Evolutionary conservation across 2,888 invertebrate genomes (phyloP), one percentile per base, ranked within the genome.

Genomic region (Acleris emargana): DNA sequence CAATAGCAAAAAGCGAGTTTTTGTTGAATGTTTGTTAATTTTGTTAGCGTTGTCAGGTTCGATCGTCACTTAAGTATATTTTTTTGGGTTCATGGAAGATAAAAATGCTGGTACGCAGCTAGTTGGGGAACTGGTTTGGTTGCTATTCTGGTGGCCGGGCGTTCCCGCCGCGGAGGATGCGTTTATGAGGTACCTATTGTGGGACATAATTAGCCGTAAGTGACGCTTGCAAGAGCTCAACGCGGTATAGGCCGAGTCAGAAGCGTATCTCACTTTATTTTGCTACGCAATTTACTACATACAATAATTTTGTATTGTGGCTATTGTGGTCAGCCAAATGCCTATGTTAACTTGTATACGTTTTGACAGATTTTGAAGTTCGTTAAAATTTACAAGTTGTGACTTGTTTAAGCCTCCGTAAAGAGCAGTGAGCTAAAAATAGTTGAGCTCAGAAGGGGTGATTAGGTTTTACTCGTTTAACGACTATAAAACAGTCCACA

Each of bases 91-190:
- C 64, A 45, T 55, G 62, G 62, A 54, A 55, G 68, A 72, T 75
- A 73, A 75, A 78, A 75, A 64, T 52, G 59, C 28, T 32, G 42
- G 51, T 64, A 58, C 47, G 50, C 20, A 28, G 58, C 49, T 63
- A 64, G 69, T 68, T 59, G 67, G 58, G 51, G 64, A 80, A 81
- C 82, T 64, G 77, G 82, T 83, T 82, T 75, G 68, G 58, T 61
- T 68, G 67, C 72, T 16, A 64, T 72, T 67, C 61, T 63, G 58
- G 58, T 57, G 53, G 38, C 38, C 64, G 60, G 66, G 62, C 68
- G 62, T 67, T 62, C 13, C 38, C 13, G 42, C 62, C 59, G 55
- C 59, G 52, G 67, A 64, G 53, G 64, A 67, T 67, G 69, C 50
- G 59, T 51, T 58, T 22, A 49, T 53, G 58, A 63, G 18, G 60